Conservation (phyloP, 1,140 invertebrate species). For the Dinothrombium tinctorium region DNA sequence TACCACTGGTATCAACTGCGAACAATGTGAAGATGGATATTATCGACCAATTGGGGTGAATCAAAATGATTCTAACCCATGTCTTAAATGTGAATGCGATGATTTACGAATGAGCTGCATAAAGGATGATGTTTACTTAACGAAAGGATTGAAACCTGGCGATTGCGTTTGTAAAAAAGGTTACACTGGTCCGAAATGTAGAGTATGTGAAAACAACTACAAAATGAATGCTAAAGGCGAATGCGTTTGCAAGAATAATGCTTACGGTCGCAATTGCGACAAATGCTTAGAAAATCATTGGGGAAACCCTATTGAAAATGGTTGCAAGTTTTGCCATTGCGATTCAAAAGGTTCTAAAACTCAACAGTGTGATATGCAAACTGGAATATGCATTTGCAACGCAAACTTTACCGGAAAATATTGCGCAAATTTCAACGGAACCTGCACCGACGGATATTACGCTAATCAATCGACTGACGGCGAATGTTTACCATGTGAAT, state of each 20-base stretch:
- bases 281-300: conserved; percentile 68
- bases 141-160: conserved; percentile 53
- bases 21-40: conserved; percentile 63
- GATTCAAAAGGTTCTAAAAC: conserved; percentile 37
- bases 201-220: conserved; percentile 54
- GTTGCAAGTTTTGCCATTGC: conserved; percentile 53
- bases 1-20: conserved; percentile 91
- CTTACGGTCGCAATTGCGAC: conserved; percentile 81
- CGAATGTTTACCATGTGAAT: conserved; percentile 47
- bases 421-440: conserved; percentile 26
- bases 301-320: conserved; percentile 55
- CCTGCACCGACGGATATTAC: conserved; percentile 49
- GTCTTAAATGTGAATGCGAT: conserved; percentile 67
- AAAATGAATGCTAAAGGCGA: conserved; percentile 49
- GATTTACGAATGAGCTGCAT: conserved; percentile 59
- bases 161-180: conserved; percentile 61
- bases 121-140: conserved; percentile 20
- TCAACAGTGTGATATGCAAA: conserved; percentile 46
- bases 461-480: conserved; percentile 39
- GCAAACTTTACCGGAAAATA: conserved; percentile 50
- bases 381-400: conserved; percentile 70
- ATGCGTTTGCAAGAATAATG: conserved; percentile 86
- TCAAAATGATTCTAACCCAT: conserved; percentile 44
- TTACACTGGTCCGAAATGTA: conserved; percentile 54
- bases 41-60: conserved; percentile 65